Evolutionary conservation across 2,113 vertebrate genomes (phyloP).

Genomic region (Struthio camelus): DNA sequence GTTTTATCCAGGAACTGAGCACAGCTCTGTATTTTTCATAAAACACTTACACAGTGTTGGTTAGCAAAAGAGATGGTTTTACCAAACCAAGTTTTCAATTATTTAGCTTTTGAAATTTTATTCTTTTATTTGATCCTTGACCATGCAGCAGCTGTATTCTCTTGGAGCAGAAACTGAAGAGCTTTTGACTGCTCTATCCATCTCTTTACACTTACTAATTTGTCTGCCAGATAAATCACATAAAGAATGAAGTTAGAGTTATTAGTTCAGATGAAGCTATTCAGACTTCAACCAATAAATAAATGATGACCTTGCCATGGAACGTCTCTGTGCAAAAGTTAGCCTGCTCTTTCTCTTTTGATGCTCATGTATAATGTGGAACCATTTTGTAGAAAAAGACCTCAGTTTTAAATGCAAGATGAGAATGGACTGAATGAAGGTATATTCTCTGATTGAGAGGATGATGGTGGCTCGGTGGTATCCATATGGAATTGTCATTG

Average conservation of each 20-base stretch:
- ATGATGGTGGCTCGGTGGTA: background rate
- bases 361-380: background rate
- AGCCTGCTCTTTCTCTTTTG: background rate
- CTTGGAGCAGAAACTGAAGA: slow-evolving; percentile 6
- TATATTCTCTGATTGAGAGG: background rate
- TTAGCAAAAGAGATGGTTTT: slow-evolving; percentile 39
- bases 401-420: background rate
- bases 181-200: slow-evolving; percentile 10
- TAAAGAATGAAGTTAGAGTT: background rate
- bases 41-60: background rate
- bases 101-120: slow-evolving; percentile 33
- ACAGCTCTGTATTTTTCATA: slow-evolving; percentile 13
- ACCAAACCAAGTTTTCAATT: slow-evolving; percentile 23
- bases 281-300: slow-evolving; percentile 30
- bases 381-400: background rate
- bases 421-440: background rate
- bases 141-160: background rate
- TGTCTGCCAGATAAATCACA: slow-evolving; percentile 38
- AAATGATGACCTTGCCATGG: slow-evolving; percentile 16
- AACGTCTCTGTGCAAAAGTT: background rate
- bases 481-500: fast-evolving
- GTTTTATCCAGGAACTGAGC: slow-evolving; percentile 43
- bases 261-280: slow-evolving; percentile 34
- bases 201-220: slow-evolving; percentile 40
- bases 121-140: slow-evolving; percentile 34